phyloP scores from a whole-genome alignment of 2,888 invertebrate genomes.

The Sphecodes monilicornis region DNA sequence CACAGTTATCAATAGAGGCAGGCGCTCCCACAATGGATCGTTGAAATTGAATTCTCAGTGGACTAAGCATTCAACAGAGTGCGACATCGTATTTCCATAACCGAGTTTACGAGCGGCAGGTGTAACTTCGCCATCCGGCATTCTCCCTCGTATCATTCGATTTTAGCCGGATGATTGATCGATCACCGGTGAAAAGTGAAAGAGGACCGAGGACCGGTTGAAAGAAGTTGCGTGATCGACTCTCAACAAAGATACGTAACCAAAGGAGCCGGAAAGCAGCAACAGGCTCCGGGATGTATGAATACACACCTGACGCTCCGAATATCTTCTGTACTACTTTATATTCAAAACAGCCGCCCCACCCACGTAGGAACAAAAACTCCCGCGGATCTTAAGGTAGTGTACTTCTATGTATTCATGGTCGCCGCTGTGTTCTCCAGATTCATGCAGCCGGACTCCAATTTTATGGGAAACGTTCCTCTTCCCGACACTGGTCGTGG shows the following conservation, averaged over 20 bases:
- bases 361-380: constrained; percentile 16
- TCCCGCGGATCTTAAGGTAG: constrained; percentile 19
- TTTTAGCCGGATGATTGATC: constrained; percentile 39
- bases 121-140: constrained; percentile 41
- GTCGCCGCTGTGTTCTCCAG: background rate
- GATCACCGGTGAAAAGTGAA: constrained; percentile 42
- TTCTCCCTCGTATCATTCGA: constrained; percentile 18
- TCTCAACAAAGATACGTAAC: background rate
- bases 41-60: constrained; percentile 22
- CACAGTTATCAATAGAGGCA: background rate
- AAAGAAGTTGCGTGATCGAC: constrained; percentile 31
- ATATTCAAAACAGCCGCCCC: constrained; percentile 42
- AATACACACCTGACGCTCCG: constrained; percentile 38
- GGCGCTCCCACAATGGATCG: background rate
- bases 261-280: constrained; percentile 20
- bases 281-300: constrained; percentile 38
- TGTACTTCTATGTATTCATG: constrained; percentile 15
- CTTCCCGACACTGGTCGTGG: background rate
- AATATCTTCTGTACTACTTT: constrained; percentile 30
- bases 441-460: constrained; percentile 11
- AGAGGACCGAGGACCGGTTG: background rate
- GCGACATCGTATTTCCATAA: constrained; percentile 13
- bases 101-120: background rate
- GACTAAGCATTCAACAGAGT: constrained; percentile 10
- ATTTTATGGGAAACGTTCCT: constrained; percentile 17